Evolutionary conservation across 2,113 vertebrate species (phyloP).

Genomic region (Podocnemis expansa): DNA sequence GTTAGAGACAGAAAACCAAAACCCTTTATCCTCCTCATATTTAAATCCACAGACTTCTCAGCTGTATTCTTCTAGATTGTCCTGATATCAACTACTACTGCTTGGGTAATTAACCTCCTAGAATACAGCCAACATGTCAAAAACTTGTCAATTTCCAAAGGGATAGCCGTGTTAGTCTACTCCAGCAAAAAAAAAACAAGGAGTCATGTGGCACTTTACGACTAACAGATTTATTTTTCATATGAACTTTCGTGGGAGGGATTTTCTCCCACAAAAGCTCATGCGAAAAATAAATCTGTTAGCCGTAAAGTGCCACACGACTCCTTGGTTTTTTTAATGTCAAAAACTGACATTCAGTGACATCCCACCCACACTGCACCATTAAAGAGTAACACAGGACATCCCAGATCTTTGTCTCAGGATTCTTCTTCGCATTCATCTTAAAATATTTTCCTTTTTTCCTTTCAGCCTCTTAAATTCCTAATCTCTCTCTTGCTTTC

Average conservation of each 20-base stretch:
- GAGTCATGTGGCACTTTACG: too few species aligned
- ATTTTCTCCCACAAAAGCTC: too few species aligned
- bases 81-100: not conserved
- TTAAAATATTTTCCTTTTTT: not conserved
- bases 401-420: not conserved
- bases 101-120: not conserved
- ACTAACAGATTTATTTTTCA: too few species aligned
- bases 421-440: not conserved
- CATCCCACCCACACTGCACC: not conserved
- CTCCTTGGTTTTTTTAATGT: too few species aligned
- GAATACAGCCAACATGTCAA: accelerated
- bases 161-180: too few species aligned
- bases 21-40: not conserved
- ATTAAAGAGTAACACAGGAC: not conserved
- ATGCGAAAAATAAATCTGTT: too few species aligned
- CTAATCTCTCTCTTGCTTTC: not conserved
- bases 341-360: not conserved
- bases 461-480: not conserved
- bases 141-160: too few species aligned
- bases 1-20: not conserved
- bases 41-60: not conserved
- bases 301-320: too few species aligned
- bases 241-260: too few species aligned
- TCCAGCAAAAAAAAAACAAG: too few species aligned
- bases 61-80: not conserved